phyloP scores from a whole-genome alignment of 1,140 invertebrate species.

The Ptiloglossa arizonensis region DNA sequence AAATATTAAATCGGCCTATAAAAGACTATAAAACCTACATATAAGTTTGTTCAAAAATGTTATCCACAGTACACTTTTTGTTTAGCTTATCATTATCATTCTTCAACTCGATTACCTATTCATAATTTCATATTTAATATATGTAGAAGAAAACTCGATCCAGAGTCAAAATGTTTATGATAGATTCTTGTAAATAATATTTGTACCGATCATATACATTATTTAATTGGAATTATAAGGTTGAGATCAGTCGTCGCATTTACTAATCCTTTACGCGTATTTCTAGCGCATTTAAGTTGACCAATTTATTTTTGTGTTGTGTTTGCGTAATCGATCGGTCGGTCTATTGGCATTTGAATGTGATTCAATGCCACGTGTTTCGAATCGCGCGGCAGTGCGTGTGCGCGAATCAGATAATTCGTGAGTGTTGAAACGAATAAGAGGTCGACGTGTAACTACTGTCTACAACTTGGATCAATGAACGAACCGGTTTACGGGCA shows the following conservation, averaged over 20 bases:
- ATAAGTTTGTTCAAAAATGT: too few species aligned
- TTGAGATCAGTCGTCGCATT: neutral
- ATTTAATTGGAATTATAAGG: neutral
- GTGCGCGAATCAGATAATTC: conserved; percentile 1
- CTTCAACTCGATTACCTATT: too few species aligned
- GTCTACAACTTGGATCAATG: conserved; percentile 32
- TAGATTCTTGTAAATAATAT: too few species aligned
- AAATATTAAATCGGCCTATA: too few species aligned
- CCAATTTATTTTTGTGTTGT: conserved; percentile 19
- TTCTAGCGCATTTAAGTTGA: conserved; percentile 4
- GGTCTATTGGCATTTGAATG: conserved; percentile 2
- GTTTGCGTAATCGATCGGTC: conserved; percentile 13
- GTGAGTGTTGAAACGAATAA: conserved; percentile 24
- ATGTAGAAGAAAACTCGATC: too few species aligned
- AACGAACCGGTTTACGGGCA: conserved; percentile 22
- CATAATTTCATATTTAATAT: too few species aligned
- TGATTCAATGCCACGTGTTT: conserved; percentile 23
- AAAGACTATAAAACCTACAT: too few species aligned
- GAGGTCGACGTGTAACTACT: neutral
- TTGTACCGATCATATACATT: too few species aligned
- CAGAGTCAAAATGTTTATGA: too few species aligned
- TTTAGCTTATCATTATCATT: too few species aligned
- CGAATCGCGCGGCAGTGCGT: neutral
- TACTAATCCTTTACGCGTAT: neutral
- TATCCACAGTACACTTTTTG: too few species aligned